Conservation (phyloP, 2,113 vertebrate genomes). For the Scomber scombrus region DNA sequence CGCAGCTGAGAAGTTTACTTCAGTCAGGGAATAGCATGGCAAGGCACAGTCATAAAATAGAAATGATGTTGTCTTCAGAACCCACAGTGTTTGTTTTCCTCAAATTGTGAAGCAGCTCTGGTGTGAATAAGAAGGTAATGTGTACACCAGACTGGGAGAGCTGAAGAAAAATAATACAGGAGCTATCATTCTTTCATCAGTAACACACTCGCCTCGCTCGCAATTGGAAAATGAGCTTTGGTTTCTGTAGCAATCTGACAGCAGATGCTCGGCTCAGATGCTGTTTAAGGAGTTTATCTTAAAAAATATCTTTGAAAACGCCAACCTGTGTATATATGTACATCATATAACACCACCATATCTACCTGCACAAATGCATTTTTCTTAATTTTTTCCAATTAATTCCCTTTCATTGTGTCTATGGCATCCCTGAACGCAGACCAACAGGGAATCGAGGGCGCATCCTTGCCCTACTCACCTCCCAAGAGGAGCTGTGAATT, state of each 20-base stretch:
- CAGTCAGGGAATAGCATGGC: constrained; percentile 44
- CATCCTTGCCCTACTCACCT: constrained; percentile 45
- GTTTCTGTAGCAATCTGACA: constrained; percentile 15
- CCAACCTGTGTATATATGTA: too few relatives aligned
- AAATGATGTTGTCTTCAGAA: constrained; percentile 67
- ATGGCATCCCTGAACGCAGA: neutral
- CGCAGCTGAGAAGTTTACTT: constrained; percentile 31
- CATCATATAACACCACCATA: too few relatives aligned
- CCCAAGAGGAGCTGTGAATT: constrained; percentile 39
- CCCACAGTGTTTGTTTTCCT: constrained; percentile 58
- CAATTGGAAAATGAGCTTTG: constrained; percentile 15
- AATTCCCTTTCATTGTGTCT: constrained; percentile 16
- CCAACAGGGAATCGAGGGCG: constrained; percentile 40
- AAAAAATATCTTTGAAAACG: neutral
- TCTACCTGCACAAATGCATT: too few relatives aligned
- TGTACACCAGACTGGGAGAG: constrained; percentile 25
- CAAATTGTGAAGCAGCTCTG: constrained; percentile 53
- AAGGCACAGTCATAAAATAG: constrained; percentile 59
- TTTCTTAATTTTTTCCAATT: neutral
- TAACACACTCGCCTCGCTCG: constrained; percentile 23
- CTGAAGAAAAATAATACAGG: constrained; percentile 36
- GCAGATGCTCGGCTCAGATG: constrained; percentile 16
- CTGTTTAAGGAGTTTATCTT: neutral
- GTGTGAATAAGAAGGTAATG: constrained; percentile 49
- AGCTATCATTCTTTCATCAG: constrained; percentile 48